phyloP scores from a whole-genome alignment of 1,140 invertebrate species.

The Drosophila rhopaloa region DNA sequence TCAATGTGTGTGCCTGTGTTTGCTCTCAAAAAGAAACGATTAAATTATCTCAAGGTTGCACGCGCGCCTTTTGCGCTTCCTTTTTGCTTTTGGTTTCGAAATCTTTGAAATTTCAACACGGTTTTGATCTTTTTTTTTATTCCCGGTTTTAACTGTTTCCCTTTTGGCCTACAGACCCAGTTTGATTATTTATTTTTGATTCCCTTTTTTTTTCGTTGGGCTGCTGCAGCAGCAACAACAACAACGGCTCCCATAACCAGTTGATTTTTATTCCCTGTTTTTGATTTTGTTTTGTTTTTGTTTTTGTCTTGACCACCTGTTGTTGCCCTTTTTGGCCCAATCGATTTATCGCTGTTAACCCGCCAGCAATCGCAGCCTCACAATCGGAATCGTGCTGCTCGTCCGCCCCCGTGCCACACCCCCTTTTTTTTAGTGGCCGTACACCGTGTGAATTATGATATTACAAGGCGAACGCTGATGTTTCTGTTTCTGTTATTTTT shows the following conservation, averaged over 20 bases:
- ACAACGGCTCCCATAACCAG: slow-evolving; percentile 12
- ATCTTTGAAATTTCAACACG: slow-evolving; percentile 33
- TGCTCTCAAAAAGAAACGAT: slow-evolving; percentile 71
- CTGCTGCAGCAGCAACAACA: background rate
- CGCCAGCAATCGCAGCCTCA: slow-evolving; percentile 27
- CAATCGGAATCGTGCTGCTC: slow-evolving; percentile 50
- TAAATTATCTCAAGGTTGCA: slow-evolving; percentile 81
- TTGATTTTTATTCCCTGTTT: background rate
- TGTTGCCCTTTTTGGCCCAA: slow-evolving; percentile 57
- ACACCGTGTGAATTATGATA: slow-evolving; percentile 68
- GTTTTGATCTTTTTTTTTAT: slow-evolving; percentile 1
- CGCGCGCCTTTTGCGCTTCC: slow-evolving; percentile 62
- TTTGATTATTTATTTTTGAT: slow-evolving; percentile 1
- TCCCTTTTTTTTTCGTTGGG: background rate
- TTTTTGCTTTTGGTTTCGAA: slow-evolving; percentile 20
- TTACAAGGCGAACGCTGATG: slow-evolving; percentile 35
- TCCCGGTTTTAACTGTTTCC: background rate
- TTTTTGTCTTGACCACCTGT: slow-evolving; percentile 50
- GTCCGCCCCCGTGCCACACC: slow-evolving; percentile 37
- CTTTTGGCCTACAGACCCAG: slow-evolving; percentile 47
- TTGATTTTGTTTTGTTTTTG: no score
- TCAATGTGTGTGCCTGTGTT: slow-evolving; percentile 40
- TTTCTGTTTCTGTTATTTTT: background rate
- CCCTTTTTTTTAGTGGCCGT: slow-evolving; percentile 3
- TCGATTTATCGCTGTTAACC: slow-evolving; percentile 64